Base-by-base conservation (phyloP, 1,140 invertebrate species). In the Agrilus planipennis region DNA sequence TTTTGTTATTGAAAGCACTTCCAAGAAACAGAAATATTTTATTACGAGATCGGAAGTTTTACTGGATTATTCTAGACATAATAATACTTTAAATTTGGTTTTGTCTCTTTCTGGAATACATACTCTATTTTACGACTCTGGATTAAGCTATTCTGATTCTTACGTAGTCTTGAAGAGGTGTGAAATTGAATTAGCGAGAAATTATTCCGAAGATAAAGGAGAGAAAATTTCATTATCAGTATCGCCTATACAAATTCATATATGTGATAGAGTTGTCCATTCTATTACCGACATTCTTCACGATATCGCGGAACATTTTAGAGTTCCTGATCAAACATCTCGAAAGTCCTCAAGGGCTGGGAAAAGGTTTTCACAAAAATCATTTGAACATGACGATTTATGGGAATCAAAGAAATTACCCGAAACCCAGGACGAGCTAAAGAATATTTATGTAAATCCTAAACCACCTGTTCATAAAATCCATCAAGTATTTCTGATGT, bases 371-470 rank as follows among this genome's bases (percentile, higher is more conserved):
- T 6, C 7, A 11, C 45, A 16, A 3, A 66, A 67, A 39, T 61
- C 53, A 42, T 47, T 51, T 4, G 63, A 69, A 23, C 52, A 62
- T 25, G 74, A 74, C 47, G 77, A 85, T 60, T 61, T 89, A 2
- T 89, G 84, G 84, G 73, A 74, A 22, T 76, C 82, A 0, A 81
- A 77, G 56, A 76, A 78, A 54, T 64, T 77, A 30, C n/a, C n/a
- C n/a, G n/a, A n/a, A n/a, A n/a, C n/a, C n/a, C n/a, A n/a, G n/a
- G n/a, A n/a, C n/a, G n/a, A n/a, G n/a, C n/a, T n/a, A n/a, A n/a
- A n/a, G n/a, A 44, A 41, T 10, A 44, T 49, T 2, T 49, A 41
- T 27, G 34, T 51, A 2, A 16, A 25, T 6, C 28, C 28, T 16
- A 19, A 29, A 9, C 28, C 38, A 32, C 29, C 16, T 27, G 19